Percentiles rank a stretch among this genome's conserved stretches.
phyloP scores from a whole-genome alignment of 2,888 invertebrate genomes.

The Globia sparganii region DNA sequence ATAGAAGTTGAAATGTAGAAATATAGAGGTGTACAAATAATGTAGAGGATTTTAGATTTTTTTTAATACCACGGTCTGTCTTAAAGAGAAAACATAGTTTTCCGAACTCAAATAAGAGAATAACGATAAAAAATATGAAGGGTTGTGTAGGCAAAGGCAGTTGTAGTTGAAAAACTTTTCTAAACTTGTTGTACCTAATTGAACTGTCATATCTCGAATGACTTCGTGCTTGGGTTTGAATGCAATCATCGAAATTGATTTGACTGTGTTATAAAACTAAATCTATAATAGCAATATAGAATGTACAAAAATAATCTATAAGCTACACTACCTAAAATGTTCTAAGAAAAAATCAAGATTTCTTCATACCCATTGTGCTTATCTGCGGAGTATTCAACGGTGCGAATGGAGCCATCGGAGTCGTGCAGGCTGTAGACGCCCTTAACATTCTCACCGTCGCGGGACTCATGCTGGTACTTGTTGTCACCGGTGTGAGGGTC shows the following conservation, averaged over 20 bases:
- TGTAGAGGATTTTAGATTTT: not conserved
- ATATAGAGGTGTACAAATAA: not conserved
- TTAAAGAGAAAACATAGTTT: not conserved
- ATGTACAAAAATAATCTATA: not conserved
- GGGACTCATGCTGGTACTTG: constrained; percentile 88
- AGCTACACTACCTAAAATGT: constrained; percentile 17
- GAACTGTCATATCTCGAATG: not conserved
- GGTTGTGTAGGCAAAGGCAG: too few relatives aligned
- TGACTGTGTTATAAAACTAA: not conserved
- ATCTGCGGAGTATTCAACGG: constrained; percentile 89
- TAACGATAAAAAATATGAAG: not conserved
- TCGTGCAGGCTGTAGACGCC: constrained; percentile 91
- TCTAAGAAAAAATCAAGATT: constrained; percentile 39
- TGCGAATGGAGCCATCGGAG: constrained; percentile 89
- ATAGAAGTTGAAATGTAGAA: not conserved
- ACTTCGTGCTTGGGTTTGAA: not conserved
- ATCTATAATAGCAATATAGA: not conserved
- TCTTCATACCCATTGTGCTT: constrained; percentile 85
- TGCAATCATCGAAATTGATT: not conserved
- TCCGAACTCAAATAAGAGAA: not conserved
- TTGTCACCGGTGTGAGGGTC: constrained; percentile 90
- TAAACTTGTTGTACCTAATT: not conserved
- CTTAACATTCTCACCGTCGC: constrained; percentile 89
- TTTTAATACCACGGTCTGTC: not conserved
- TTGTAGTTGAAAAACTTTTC: not conserved